phyloP scores from a whole-genome alignment of 2,113 vertebrate species.

The Orthochromis indermauri region DNA sequence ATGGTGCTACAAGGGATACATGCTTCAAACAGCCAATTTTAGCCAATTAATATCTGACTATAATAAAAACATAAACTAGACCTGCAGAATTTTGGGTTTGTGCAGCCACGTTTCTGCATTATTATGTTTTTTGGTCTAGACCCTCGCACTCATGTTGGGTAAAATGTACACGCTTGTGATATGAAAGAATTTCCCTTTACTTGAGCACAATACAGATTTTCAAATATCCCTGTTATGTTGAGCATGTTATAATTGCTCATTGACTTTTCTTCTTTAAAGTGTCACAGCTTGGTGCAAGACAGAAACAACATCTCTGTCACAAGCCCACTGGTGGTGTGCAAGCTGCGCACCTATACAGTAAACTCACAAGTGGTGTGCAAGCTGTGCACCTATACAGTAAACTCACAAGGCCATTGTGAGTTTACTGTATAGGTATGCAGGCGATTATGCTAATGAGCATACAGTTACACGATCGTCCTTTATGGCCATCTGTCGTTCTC shows the following conservation, averaged over 20 bases:
- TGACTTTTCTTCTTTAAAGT: neutral
- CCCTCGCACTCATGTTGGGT: neutral
- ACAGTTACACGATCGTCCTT: constrained; percentile 66
- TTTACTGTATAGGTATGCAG: constrained; percentile 23
- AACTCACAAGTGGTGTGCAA: neutral
- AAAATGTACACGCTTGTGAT: neutral
- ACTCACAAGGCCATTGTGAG: constrained; percentile 11
- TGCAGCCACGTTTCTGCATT: neutral
- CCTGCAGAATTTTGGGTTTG: neutral
- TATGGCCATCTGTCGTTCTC: constrained; percentile 66
- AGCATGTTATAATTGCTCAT: neutral
- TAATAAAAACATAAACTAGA: neutral
- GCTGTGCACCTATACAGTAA: neutral
- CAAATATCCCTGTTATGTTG: neutral
- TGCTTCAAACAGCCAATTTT: neutral
- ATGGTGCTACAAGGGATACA: neutral
- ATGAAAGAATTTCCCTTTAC: neutral
- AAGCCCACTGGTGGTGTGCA: neutral
- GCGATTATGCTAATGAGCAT: constrained; percentile 62
- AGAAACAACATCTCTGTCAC: constrained; percentile 19
- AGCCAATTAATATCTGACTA: neutral
- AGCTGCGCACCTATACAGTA: neutral
- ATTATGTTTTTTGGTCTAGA: neutral
- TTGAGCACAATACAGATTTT: neutral
- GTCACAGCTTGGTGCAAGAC: neutral